Conservation (phyloP, 1,140 invertebrate species). For the Parapsyche elsis region DNA sequence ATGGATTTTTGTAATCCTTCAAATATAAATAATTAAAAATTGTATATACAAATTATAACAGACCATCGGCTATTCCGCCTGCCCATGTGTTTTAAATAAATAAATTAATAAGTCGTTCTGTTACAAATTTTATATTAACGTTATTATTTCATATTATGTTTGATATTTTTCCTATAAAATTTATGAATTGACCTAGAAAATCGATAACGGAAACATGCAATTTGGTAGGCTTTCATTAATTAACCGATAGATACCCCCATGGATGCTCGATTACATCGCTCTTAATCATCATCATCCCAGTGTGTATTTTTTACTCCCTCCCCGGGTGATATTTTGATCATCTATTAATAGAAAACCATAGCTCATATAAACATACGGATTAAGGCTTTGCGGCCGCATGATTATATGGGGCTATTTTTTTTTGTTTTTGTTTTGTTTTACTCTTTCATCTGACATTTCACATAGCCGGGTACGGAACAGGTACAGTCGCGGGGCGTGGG, state of each 20-base stretch:
- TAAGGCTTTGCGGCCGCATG: conserved; percentile 47
- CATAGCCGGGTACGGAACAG: conserved; percentile 34
- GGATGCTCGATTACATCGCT: conserved; percentile 39
- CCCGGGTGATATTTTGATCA: conserved; percentile 39
- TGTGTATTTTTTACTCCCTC: conserved; percentile 24
- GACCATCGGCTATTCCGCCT: no score
- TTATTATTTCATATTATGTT: no score
- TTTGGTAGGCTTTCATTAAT: neutral
- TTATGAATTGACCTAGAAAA: no score
- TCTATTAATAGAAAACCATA: conserved; percentile 50
- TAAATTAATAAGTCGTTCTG: no score
- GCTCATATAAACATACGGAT: conserved; percentile 52
- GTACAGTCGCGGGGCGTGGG: conserved; percentile 38
- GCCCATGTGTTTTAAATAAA: no score
- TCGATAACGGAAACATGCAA: no score
- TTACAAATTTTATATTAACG: no score
- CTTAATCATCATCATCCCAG: conserved; percentile 38
- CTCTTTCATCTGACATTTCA: conserved; percentile 32
- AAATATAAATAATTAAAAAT: no score
- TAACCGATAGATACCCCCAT: neutral
- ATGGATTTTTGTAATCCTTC: no score
- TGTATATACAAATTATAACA: no score
- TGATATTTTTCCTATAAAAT: no score
- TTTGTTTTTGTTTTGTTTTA: conserved; percentile 3
- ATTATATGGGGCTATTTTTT: conserved; percentile 49